Conservation (phyloP, 2,888 invertebrate species). For the Euzetes globulus region DNA sequence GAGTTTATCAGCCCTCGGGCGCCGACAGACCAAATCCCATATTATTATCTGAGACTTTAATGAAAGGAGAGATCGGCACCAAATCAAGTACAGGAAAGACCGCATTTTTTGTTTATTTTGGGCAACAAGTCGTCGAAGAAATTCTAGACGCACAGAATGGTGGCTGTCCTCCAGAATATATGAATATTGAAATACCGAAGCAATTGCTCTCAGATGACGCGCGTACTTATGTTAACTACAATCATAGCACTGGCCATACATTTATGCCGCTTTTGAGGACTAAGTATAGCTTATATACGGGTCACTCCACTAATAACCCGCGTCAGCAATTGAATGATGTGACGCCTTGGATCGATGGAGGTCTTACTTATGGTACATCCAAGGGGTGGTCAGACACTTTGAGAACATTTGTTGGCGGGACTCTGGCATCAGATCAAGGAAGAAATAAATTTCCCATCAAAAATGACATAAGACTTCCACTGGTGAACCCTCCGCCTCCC, state of each 20-base stretch:
- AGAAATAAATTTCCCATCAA: conserved; percentile 52
- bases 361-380: conserved; percentile 56
- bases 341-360: conserved; percentile 57
- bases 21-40: conserved; percentile 54
- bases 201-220: conserved; percentile 44
- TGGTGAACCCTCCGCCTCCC: conserved; percentile 57
- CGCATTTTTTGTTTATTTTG: conserved; percentile 57
- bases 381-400: conserved; percentile 56
- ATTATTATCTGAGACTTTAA: conserved; percentile 51
- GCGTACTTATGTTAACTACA: conserved; percentile 43
- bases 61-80: conserved; percentile 47
- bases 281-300: conserved; percentile 54
- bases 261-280: conserved; percentile 54
- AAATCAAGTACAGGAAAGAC: conserved; percentile 53
- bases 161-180: conserved; percentile 58
- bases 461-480: conserved; percentile 53
- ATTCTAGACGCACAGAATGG: conserved; percentile 56
- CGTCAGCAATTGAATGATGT: conserved; percentile 58
- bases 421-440: conserved; percentile 48
- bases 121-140: conserved; percentile 59
- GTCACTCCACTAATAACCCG: conserved; percentile 56
- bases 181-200: conserved; percentile 54
- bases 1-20: conserved; percentile 53
- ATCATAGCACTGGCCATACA: conserved; percentile 45
- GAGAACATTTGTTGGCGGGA: conserved; percentile 51